Evolutionary conservation across 2,888 invertebrate genomes (phyloP), one percentile per base, ranked within the genome.

Genomic region (Corbicula japonica): DNA sequence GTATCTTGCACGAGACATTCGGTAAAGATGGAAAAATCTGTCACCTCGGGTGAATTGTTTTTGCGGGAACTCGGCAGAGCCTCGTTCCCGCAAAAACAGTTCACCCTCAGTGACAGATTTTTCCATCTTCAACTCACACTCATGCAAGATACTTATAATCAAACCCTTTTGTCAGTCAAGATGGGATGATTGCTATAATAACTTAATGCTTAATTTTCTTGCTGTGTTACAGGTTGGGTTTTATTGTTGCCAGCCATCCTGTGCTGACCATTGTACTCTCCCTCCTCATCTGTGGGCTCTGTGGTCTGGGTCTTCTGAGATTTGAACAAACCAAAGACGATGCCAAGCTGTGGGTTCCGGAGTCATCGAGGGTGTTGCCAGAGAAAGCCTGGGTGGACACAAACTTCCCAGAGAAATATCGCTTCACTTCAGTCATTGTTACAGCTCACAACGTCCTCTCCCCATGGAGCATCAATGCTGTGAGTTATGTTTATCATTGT

Each of bases 271-370:
- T 89, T 34, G 35, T 84, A 8, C 52, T 86, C 28, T 78, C 81
- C 23, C 44, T 89, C 5, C 41, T 84, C 1, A 74, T 87, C 18
- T 90, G 89, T 79, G 87, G 87, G 2, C 70, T 88, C 2, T 89
- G 88, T 82, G 88, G 87, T 1, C 73, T 89, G n/a, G 90, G 90
- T n/a, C 75, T 90, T 76, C 81, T 82, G 28, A 86, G 88, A 6
- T 88, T 90, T 52, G 60, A 86, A 26, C 87, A 88, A 60, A 88
- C 87, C 2, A 77, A 79, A 0, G 87, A 81, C n/a, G 87, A 88
- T 73, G 89, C 87, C 23, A 87, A 89, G 44, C 80, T 90, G 3
- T 90, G 90, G 90, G 90, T 90, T 18, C 90, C 90, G 0, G 75
- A 81, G 28, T 77, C 82, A 18, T 88, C 90, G 0, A 70, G 89